phyloP scores from a whole-genome alignment of 2,113 vertebrate genomes.

The Theropithecus gelada region DNA sequence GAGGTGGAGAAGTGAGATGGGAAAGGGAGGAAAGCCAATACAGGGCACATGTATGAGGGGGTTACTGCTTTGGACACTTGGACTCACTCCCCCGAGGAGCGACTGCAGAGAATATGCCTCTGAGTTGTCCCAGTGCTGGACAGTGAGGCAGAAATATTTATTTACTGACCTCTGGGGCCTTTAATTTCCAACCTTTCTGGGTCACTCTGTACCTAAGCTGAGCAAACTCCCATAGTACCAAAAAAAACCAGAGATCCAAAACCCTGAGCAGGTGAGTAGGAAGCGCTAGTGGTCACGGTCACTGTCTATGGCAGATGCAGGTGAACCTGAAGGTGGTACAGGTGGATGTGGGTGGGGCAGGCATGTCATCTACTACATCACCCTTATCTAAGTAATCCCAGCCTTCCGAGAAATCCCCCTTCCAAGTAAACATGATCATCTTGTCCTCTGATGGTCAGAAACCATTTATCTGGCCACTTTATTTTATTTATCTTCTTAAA shows the following conservation, averaged over 20 bases:
- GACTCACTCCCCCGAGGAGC: background rate
- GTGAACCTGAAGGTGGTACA: background rate
- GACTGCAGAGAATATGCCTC: background rate
- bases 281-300: rapidly evolving
- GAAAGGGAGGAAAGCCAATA: background rate
- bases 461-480: background rate
- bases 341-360: background rate
- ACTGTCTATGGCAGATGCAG: background rate
- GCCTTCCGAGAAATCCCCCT: too few relatives aligned
- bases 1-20: background rate
- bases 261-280: rapidly evolving
- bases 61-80: background rate
- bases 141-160: background rate
- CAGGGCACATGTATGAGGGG: rapidly evolving
- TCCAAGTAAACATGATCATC: background rate
- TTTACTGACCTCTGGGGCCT: background rate
- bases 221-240: background rate
- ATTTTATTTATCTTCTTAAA: background rate
- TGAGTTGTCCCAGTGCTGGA: background rate
- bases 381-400: background rate
- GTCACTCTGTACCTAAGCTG: background rate
- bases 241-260: background rate
- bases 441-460: background rate
- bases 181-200: background rate
- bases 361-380: rapidly evolving